Percentiles rank a stretch among this genome's conserved stretches.
Evolutionary conservation across 2,797 vertebrate genomes (phyloP).

Genomic region (Acanthurus tractus): DNA sequence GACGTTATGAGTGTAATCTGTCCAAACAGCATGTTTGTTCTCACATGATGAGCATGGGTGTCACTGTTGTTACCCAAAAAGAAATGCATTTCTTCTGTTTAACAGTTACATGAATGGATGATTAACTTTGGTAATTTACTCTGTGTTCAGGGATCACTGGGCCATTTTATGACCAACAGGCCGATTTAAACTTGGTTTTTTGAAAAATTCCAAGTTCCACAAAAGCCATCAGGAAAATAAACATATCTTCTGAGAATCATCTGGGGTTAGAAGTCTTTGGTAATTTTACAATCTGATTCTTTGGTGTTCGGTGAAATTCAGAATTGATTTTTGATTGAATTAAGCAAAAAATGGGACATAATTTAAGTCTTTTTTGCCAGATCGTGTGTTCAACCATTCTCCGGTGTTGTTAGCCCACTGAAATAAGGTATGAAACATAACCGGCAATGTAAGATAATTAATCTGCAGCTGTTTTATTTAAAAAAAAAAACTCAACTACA

Average conservation of each 20-base stretch:
- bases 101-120: conserved; percentile 10
- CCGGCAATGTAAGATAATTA: too few species aligned
- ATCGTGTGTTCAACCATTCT: too few species aligned
- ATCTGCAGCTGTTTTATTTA: too few species aligned
- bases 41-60: conserved; percentile 3
- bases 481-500: too few species aligned
- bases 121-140: conserved; percentile 8
- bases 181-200: conserved; percentile 4
- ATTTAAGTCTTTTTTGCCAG: too few species aligned
- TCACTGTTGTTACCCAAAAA: conserved; percentile 18
- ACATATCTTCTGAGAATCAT: neutral
- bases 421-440: too few species aligned
- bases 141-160: neutral
- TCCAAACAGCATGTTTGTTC: conserved; percentile 21
- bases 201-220: neutral
- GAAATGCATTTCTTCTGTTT: neutral
- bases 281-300: too few species aligned
- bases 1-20: conserved; percentile 34
- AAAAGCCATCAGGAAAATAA: neutral
- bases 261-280: too few species aligned
- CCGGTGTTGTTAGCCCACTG: too few species aligned
- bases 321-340: too few species aligned
- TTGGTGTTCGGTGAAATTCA: too few species aligned
- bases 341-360: too few species aligned
- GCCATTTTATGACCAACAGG: neutral